Base-by-base conservation (phyloP, 2,888 invertebrate species). In the Volucella inflata region DNA sequence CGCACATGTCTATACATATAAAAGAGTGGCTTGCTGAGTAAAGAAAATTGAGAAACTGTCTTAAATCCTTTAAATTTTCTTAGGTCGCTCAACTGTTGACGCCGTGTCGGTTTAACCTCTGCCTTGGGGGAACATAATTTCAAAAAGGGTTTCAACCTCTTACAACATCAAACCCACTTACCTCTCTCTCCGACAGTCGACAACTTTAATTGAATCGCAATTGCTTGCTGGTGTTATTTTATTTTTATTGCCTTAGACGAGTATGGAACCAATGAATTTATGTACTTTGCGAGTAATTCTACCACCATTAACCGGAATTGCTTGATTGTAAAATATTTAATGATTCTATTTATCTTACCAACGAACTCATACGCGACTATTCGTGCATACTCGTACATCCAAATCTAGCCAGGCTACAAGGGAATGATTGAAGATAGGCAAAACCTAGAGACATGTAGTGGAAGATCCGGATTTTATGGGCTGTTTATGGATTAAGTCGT, bases 401-500 rank as follows among this genome's bases (percentile, higher is more conserved):
- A 16, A 16, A 30, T 55, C 53, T 36, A n/a, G n/a, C 12, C 21
- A 36, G n/a, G 53, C 21, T 21, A 2, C 2, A n/a, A 55, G 30
- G 55, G n/a, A 55, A 55, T 55, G 30, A 55, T 55, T 0, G 30
- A 30, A 30, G 17, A 42, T 59, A 30, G 2, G 9, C 40, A 51
- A 38, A 38, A 16, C 50, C 4, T 53, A 21, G 42, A 62, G 44
- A 30, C 74, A 46, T 53, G 62, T 72, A 65, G 48, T 53, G 55
- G 48, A 65, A 74, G 62, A 65, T 14, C 48, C 74, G 17, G 53
- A 42, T 21, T 74, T 74, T 65, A 74, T 74, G 64, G 57, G 55
- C 64, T 74, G 64, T 74, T 64, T 74, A 65, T 74, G 74, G 55
- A 65, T 74, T 74, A 74, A 74, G 74, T 48, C 64, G 48, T 74